Percentiles rank a stretch among this genome's conserved stretches.
These are phyloP conservation scores for Torymus auratus DNA, from an alignment of 2,888 invertebrate species.

Conservation along the genomic window DNA sequence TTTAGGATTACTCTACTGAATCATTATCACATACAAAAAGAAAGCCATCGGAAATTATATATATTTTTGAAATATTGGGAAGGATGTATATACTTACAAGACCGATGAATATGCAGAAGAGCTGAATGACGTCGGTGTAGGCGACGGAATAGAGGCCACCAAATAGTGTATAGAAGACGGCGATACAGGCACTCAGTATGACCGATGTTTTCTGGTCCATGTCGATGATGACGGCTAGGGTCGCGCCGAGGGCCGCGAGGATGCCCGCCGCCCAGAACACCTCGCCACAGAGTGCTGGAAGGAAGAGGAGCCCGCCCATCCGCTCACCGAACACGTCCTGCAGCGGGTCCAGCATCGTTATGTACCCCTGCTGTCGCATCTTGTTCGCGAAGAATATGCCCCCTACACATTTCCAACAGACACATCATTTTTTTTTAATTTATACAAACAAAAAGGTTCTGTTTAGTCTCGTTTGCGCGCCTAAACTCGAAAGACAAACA, in stretches of 20 bases:
- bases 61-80: no score
- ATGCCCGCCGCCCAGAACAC: constrained; percentile 99
- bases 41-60: no score
- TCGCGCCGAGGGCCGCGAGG: constrained; percentile 96
- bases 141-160: constrained; percentile 99
- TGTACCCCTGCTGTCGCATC: constrained; percentile 98
- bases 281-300: constrained; percentile 98
- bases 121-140: constrained; percentile 98
- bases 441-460: no score
- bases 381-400: constrained; percentile 98
- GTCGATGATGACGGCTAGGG: constrained; percentile 97
- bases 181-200: constrained; percentile 96
- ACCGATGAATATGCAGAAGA: constrained; percentile 98
- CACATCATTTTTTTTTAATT: no score
- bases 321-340: constrained; percentile 97
- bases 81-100: constrained; percentile 79
- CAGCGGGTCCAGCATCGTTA: constrained; percentile 98
- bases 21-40: no score
- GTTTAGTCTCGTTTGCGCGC: no score
- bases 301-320: constrained; percentile 97
- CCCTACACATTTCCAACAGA: constrained; percentile 78
- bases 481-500: background rate
- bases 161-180: constrained; percentile 97
- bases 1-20: no score
- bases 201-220: constrained; percentile 95